Evolutionary conservation across 2,888 invertebrate genomes (phyloP).

Genomic region (Eupeodes latifasciatus): DNA sequence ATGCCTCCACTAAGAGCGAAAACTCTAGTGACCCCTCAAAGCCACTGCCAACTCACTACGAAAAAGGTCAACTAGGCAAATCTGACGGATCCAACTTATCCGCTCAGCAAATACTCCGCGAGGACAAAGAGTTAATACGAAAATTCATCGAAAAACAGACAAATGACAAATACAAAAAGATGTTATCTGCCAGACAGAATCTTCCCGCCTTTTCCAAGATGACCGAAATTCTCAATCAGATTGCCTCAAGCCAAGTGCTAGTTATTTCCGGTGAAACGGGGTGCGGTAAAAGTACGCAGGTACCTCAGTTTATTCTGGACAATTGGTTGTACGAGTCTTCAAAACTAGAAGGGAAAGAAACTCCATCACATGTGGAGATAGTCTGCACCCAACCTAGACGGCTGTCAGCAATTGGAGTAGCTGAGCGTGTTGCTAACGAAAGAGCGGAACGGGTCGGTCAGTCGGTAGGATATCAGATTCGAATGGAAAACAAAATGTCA

Average conservation of each 20-base stretch:
- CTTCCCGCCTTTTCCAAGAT: slow-evolving; percentile 90
- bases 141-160: slow-evolving; percentile 87
- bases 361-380: slow-evolving; percentile 90
- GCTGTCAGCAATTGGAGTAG: slow-evolving; percentile 96
- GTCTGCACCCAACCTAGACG: slow-evolving; percentile 96
- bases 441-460: slow-evolving; percentile 88
- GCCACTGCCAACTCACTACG: slow-evolving; percentile 87
- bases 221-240: slow-evolving; percentile 88
- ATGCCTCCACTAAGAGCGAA: slow-evolving; percentile 79
- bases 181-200: slow-evolving; percentile 87
- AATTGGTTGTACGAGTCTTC: slow-evolving; percentile 88
- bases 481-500: slow-evolving; percentile 91
- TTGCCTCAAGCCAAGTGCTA: slow-evolving; percentile 86
- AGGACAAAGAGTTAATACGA: slow-evolving; percentile 87
- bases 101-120: slow-evolving; percentile 85
- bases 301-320: slow-evolving; percentile 97
- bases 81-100: slow-evolving; percentile 85
- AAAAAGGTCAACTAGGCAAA: slow-evolving; percentile 86
- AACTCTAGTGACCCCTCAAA: slow-evolving; percentile 80
- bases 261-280: slow-evolving; percentile 94
- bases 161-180: slow-evolving; percentile 87
- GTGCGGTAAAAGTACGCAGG: slow-evolving; percentile 93
- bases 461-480: slow-evolving; percentile 88
- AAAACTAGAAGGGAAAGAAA: slow-evolving; percentile 84
- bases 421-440: slow-evolving; percentile 95